Evolutionary conservation across 1,140 invertebrate species (phyloP), one percentile per base, ranked within the genome.

Genomic region (Nasonia vitripennis): DNA sequence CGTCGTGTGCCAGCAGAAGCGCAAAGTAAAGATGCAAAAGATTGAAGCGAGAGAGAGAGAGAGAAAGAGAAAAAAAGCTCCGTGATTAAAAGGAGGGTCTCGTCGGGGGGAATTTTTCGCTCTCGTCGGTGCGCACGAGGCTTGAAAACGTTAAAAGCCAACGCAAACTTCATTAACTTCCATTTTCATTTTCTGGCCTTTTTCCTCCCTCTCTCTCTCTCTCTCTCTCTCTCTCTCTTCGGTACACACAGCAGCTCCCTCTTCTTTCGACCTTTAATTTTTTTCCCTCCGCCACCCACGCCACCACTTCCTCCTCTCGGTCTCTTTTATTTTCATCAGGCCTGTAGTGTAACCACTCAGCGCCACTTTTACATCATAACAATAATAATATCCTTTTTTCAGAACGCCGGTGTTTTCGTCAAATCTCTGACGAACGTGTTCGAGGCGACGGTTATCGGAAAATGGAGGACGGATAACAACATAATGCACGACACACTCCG

Each of bases 131-230:
- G 41, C 27, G 67, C 67, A 34, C 78, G 62, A 48, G 55, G 78
- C 78, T 79, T 79, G 78, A 67, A 79, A 79, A 81, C 79, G 62
- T 74, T 82, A 82, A 82, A 82, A 82, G 70, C 37, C 27, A 82
- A 51, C 71, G 70, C 45, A 82, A 82, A 82, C 80, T 74, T 82
- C 80, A 82, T 82, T 82, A 82, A 74, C 80, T 73, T 82, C 70
- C 80, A 74, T 74, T 82, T 70, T 82, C 80, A 82, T 82, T 82
- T 73, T 82, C 80, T 82, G 67, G 48, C 48, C 70, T 73, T 71
- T 68, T 81, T 55, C 80, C n/a, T 23, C 55, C 2, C 27, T 12
- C 41, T 7, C 34, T 1, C 31, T 17, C n/a, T n/a, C 37, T 77
- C 14, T 34, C 41, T 7, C 34, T 1, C 31, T 17, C 34, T 1